Percentiles rank a stretch among this genome's conserved stretches.
Evolutionary conservation across 2,113 vertebrate genomes (phyloP).

Genomic region (Hippotragus niger): DNA sequence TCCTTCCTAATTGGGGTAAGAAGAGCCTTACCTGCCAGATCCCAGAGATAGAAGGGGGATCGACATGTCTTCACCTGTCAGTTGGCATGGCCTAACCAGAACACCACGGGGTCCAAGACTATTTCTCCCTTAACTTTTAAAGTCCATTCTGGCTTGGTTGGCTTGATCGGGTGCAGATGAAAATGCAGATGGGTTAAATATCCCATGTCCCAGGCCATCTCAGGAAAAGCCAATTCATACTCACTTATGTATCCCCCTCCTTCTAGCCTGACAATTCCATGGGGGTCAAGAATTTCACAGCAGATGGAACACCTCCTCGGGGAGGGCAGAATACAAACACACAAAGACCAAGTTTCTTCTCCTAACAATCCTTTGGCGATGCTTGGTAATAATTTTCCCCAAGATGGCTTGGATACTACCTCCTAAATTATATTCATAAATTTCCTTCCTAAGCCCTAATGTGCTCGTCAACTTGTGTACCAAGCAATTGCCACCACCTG

Average conservation of each 20-base stretch:
- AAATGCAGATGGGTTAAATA: background rate
- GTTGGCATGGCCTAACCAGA: background rate
- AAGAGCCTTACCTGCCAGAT: background rate
- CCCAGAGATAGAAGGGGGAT: too few species aligned
- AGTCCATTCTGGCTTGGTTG: background rate
- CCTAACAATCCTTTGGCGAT: background rate
- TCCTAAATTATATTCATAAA: background rate
- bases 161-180: background rate
- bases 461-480: background rate
- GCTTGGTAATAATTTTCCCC: background rate
- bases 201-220: background rate
- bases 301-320: background rate
- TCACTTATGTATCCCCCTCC: background rate
- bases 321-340: background rate
- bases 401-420: rapidly evolving
- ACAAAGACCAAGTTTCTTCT: background rate
- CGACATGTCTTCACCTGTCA: background rate
- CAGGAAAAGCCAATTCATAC: background rate
- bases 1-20: background rate
- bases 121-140: background rate
- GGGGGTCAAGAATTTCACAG: background rate
- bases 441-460: background rate
- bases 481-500: background rate
- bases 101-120: background rate
- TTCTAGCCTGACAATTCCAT: background rate